Percentiles rank a stretch among this genome's conserved stretches.
phyloP scores from a whole-genome alignment of 2,113 vertebrate species.

The Brachypteracias leptosomus region DNA sequence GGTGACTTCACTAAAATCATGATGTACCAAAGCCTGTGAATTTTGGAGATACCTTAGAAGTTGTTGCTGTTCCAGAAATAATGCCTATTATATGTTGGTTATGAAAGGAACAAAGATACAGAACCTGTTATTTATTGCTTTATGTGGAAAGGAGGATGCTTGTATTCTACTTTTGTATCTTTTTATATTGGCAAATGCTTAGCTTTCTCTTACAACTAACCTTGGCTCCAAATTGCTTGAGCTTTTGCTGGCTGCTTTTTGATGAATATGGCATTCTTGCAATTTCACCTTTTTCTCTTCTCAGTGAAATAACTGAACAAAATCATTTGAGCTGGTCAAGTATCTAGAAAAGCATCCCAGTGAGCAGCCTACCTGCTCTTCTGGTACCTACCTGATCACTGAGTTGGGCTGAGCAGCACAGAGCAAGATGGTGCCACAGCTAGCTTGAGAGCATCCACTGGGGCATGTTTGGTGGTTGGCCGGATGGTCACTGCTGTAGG shows the following conservation, averaged over 20 bases:
- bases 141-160: not conserved
- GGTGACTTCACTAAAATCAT: not conserved
- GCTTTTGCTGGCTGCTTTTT: not conserved
- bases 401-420: not conserved
- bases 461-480: fast-evolving
- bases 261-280: fast-evolving
- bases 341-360: not conserved
- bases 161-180: not conserved
- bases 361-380: not conserved
- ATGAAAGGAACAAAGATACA: not conserved
- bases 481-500: not conserved
- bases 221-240: not conserved
- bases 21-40: not conserved
- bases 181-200: not conserved
- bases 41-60: not conserved
- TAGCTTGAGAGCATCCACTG: not conserved
- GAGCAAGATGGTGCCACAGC: not conserved
- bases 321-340: not conserved
- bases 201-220: not conserved
- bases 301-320: not conserved
- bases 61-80: not conserved
- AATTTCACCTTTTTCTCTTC: not conserved
- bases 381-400: not conserved
- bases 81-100: not conserved
- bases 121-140: not conserved